phyloP scores from a whole-genome alignment of 2,113 vertebrate species.

The Thamnaconus septentrionalis region DNA sequence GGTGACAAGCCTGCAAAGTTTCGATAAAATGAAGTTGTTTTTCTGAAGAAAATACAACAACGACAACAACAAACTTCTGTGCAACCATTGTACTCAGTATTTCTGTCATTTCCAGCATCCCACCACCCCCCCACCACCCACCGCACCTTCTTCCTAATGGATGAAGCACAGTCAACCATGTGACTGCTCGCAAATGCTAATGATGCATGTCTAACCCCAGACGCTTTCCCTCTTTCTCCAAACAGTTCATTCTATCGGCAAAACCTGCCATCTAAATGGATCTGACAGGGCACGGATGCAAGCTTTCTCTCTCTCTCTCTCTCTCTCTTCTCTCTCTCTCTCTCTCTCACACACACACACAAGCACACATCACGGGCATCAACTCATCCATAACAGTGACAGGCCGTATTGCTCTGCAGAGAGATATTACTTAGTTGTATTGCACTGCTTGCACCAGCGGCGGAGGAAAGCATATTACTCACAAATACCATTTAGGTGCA shows the following conservation, averaged over 20 bases:
- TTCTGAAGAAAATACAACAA: neutral
- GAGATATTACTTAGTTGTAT: conserved; percentile 71
- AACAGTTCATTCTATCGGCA: conserved; percentile 43
- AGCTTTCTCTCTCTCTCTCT: too few species aligned
- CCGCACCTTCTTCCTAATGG: conserved; percentile 24
- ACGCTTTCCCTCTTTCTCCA: conserved; percentile 29
- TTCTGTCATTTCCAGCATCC: conserved; percentile 17
- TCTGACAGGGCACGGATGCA: conserved; percentile 22
- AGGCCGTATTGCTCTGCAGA: conserved; percentile 60
- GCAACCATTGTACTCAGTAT: neutral
- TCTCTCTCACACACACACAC: conserved; percentile 1
- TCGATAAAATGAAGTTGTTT: neutral
- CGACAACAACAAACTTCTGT: conserved; percentile 5
- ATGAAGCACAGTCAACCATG: conserved; percentile 40
- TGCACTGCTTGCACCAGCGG: conserved; percentile 72
- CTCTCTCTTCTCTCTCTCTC: too few species aligned
- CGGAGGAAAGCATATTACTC: conserved; percentile 66
- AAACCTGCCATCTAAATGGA: conserved; percentile 59
- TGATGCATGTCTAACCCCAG: conserved; percentile 46
- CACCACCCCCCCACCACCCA: neutral
- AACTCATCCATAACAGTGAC: conserved; percentile 67
- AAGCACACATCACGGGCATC: conserved; percentile 39
- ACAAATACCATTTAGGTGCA: conserved; percentile 54
- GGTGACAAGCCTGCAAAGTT: too few species aligned
- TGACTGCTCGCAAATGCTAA: conserved; percentile 49